These are phyloP conservation scores for Odocoileus virginianus DNA, from an alignment of 2,113 vertebrate genomes.

Conservation along the genomic window DNA sequence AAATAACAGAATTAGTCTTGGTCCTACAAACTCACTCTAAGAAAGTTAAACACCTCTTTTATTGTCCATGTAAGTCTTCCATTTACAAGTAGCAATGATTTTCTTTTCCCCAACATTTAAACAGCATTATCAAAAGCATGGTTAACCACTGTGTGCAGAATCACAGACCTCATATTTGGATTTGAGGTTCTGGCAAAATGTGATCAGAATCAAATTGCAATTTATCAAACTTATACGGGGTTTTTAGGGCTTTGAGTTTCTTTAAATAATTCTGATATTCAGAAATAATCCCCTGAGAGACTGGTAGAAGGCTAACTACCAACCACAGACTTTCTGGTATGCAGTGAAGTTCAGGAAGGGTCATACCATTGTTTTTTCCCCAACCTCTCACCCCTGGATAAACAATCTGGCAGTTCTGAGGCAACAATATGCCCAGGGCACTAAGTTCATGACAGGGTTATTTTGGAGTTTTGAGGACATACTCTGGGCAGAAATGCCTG, in stretches of 20 bases:
- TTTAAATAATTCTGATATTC: conserved; percentile 28
- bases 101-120: not conserved
- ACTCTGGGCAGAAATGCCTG: not conserved
- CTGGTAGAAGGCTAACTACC: not conserved
- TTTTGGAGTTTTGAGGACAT: not conserved
- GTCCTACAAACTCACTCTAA: not conserved
- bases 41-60: not conserved
- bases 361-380: not conserved
- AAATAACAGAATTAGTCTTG: not conserved
- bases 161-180: not conserved
- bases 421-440: not conserved
- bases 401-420: conserved; percentile 34
- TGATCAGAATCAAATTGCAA: conserved; percentile 1
- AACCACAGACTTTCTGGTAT: not conserved
- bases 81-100: not conserved
- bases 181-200: conserved; percentile 6
- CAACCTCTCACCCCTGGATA: not conserved
- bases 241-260: not conserved
- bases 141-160: not conserved
- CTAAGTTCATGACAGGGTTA: conserved; percentile 23
- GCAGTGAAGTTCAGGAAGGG: not conserved
- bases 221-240: not conserved
- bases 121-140: not conserved
- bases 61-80: not conserved
- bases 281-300: not conserved